A percentile compares a stretch with the other conserved stretches of the same genome.
Evolutionary conservation across 2,113 vertebrate genomes (phyloP).

Genomic region (Seriola aureovittata): DNA sequence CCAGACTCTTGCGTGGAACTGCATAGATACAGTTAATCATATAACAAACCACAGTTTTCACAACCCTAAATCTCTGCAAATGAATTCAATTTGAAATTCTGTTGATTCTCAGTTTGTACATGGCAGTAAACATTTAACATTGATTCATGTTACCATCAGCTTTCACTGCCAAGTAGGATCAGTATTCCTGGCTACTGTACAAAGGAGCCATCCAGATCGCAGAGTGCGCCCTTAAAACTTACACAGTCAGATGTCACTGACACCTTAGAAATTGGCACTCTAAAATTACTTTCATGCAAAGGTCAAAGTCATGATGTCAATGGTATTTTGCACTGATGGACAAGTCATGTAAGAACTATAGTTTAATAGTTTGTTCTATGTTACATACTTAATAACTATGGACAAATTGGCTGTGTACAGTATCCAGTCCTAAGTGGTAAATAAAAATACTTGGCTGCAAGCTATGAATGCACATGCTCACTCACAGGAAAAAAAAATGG

Average conservation of each 20-base stretch:
- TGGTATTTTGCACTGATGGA: slow-evolving; percentile 17
- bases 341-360: neutral
- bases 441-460: neutral
- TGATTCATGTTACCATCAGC: slow-evolving; percentile 27
- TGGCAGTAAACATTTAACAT: slow-evolving; percentile 28
- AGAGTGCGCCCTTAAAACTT: slow-evolving; percentile 38
- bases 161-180: slow-evolving; percentile 42
- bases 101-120: slow-evolving; percentile 6
- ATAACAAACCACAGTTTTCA: slow-evolving; percentile 9
- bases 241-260: slow-evolving; percentile 55
- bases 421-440: neutral
- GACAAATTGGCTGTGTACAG: neutral
- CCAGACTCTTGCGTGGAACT: slow-evolving; percentile 2
- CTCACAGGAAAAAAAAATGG: neutral
- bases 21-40: neutral
- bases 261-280: slow-evolving; percentile 55
- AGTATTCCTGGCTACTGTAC: slow-evolving; percentile 46
- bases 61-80: neutral
- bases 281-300: slow-evolving; percentile 65
- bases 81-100: neutral
- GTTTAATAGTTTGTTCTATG: slow-evolving; percentile 4
- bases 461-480: neutral
- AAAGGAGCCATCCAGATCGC: slow-evolving; percentile 31
- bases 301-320: slow-evolving; percentile 71
- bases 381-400: slow-evolving; percentile 39